Percentiles rank a stretch among this genome's conserved stretches.
phyloP scores from a whole-genome alignment of 2,113 vertebrate genomes.

The Gambusia holbrooki region DNA sequence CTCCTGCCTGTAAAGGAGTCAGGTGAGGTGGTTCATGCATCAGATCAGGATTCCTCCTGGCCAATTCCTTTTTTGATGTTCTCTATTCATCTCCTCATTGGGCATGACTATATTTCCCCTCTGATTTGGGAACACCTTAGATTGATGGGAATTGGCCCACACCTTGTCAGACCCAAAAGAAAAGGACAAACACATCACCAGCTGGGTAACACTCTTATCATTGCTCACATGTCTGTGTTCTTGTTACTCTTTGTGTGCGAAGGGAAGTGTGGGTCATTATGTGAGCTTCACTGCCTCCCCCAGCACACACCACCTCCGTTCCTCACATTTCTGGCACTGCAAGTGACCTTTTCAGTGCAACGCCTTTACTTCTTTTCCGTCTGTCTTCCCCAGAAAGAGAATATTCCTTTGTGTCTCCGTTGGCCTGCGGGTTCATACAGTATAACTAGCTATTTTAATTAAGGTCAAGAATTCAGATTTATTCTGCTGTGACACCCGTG shows the following conservation, averaged over 20 bases:
- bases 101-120: too few species aligned
- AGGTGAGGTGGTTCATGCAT: too few species aligned
- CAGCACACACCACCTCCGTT: background rate
- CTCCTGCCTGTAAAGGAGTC: too few species aligned
- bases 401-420: background rate
- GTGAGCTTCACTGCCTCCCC: constrained; percentile 23
- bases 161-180: background rate
- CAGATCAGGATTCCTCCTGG: too few species aligned
- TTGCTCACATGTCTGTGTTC: constrained; percentile 53
- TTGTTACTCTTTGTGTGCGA: constrained; percentile 10
- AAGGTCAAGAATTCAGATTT: constrained; percentile 29
- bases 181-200: constrained; percentile 69
- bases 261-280: constrained; percentile 19
- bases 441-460: constrained; percentile 43
- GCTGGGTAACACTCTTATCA: constrained; percentile 73
- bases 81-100: too few species aligned
- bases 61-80: too few species aligned
- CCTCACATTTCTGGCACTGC: constrained; percentile 2
- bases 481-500: constrained; percentile 21
- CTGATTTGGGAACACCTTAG: background rate
- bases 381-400: background rate
- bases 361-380: constrained; percentile 1
- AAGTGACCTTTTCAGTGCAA: constrained; percentile 42
- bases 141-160: background rate
- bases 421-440: constrained; percentile 1